phyloP scores from a whole-genome alignment of 2,888 invertebrate species.

The Drosophila stalkeri region DNA sequence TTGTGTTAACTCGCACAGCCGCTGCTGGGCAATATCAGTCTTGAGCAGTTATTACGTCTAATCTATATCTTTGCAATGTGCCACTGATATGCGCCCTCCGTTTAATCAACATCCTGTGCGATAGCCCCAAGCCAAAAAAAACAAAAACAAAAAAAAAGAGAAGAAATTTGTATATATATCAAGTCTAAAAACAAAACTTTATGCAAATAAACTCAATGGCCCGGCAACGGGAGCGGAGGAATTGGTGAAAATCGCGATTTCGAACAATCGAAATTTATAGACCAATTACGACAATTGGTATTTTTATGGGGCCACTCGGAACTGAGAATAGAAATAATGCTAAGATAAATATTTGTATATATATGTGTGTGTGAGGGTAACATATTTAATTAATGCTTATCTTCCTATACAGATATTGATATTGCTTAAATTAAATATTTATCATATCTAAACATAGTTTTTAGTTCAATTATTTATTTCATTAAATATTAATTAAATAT shows the following conservation, averaged over 20 bases:
- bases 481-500: not conserved
- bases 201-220: slow-evolving; percentile 65
- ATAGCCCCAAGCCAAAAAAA: slow-evolving; percentile 31
- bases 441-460: not conserved
- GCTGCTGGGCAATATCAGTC: slow-evolving; percentile 53
- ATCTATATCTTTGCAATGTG: slow-evolving; percentile 68
- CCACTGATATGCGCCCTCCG: slow-evolving; percentile 54
- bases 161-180: too few species aligned
- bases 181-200: slow-evolving; percentile 14
- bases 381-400: slow-evolving; percentile 3
- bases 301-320: slow-evolving; percentile 25
- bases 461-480: not conserved
- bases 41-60: slow-evolving; percentile 58
- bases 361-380: not conserved
- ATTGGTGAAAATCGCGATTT: not conserved
- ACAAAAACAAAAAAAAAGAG: not conserved
- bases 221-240: not conserved
- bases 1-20: slow-evolving; percentile 42
- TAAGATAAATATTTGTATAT: not conserved
- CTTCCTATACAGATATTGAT: not conserved
- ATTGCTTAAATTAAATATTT: slow-evolving; percentile 2
- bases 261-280: slow-evolving; percentile 36
- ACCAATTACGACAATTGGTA: slow-evolving; percentile 20
- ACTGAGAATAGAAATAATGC: slow-evolving; percentile 6
- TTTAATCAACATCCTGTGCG: slow-evolving; percentile 72